Base-by-base conservation (phyloP, 2,888 invertebrate species). In the Mycalesis mineus region DNA sequence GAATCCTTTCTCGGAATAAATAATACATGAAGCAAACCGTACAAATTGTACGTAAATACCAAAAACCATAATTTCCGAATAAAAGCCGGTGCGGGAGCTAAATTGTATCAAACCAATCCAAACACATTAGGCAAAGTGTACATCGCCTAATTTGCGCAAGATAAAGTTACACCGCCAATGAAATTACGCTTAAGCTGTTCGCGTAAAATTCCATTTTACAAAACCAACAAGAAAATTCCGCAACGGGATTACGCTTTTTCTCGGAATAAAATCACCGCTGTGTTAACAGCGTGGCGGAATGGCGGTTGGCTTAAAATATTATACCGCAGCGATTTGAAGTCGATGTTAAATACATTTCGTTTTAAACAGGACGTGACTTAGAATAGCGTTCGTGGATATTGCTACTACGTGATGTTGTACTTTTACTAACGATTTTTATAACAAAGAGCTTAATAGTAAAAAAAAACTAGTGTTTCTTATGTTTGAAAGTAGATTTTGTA, bases 181-280 rank as follows among this genome's bases (percentile, higher is more conserved):
- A 29, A 53, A 48, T 55, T 41, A 47, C 47, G 15, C 22, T 44
- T 48, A 48, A 53, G 40, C 14, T 36, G 36, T 42, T 44, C 39
- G 29, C 28, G 31, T 55, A 17, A 48, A 57, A 51, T 51, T 60
- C 59, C 51, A 65, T 63, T 63, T 59, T 54, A 57, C 58, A 58
- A 49, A 60, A 62, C 50, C 60, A 60, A 65, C 63, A 65, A 60
- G 61, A 58, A 54, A 54, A 61, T 58, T 61, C 59, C 45, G 51
- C 45, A 48, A 48, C 50, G 55, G 58, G 42, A 58, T 62, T 64
- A 59, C 58, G 54, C 47, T 64, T 58, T 64, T 64, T 65, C 59
- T 57, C 42, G 51, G 56, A 64, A 64, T 61, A 64, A 63, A 62
- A 64, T 63, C 61, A 53, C 45, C 45, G 44, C 54, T 47, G 55